Base-by-base conservation (phyloP, 1,140 invertebrate genomes). In the Stratiolaelaps scimitus region DNA sequence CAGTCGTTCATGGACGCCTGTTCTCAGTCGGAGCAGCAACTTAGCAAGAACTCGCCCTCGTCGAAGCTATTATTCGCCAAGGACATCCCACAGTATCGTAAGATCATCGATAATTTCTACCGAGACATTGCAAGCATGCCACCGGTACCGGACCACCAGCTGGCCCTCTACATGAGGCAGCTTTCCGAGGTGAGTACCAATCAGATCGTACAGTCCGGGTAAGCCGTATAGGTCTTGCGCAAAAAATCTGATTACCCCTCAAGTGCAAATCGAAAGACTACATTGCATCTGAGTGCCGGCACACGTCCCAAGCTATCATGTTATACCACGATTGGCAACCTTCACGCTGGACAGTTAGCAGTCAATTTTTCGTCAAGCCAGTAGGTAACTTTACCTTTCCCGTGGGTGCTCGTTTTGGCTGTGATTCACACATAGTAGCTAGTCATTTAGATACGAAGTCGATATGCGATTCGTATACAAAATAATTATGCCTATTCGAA, bases 21-120 rank as follows among this genome's bases (percentile, higher is more conserved):
- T 64, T 66, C 67, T 65, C 65, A 66, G 66, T 40, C 64, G 67
- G 43, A 68, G 26, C 43, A 67, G 26, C 53, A 34, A 19, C 66
- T 68, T 19, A 65, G 69, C 56, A 44, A 71, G 67, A 75, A 77
- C 68, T 75, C 70, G 53, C 74, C 75, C 17, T 75, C 73, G 13
- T 72, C 69, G 67, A 77, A 78, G 68, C 66, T 77, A 10, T 60
- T 75, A 17, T 75, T 74, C 67, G 72, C 72, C 15, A 73, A 71
- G 64, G 73, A 76, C 56, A 71, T 74, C 29, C 69, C 71, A 7
- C 56, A 65, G 10, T 73, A 73, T 69, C 47, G 71, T n/a, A 65
- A 70, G 47, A 69, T 73, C 69, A 69, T 73, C 2, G 65, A 65
- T 20, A 67, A 71, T n/a, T 73, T 69, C 56, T 74, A 73, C 67